A percentile compares a stretch with the other conserved stretches of the same genome.
These are phyloP conservation scores for Tachycineta bicolor DNA, from an alignment of 2,113 vertebrate species.

Conservation along the genomic window DNA sequence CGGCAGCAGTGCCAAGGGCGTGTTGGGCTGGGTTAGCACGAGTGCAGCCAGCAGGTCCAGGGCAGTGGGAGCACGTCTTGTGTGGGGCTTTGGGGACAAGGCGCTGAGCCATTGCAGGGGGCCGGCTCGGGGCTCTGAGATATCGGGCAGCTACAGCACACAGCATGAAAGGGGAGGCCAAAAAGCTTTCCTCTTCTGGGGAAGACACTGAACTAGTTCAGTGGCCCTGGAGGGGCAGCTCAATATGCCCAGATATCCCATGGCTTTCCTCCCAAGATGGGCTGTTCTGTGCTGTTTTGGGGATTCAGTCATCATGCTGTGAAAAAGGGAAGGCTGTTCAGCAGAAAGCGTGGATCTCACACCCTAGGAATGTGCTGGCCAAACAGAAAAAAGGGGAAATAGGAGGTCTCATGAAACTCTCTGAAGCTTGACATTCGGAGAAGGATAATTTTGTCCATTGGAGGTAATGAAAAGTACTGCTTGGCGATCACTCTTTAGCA, in stretches of 20 bases:
- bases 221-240: not conserved
- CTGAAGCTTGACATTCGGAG: not conserved
- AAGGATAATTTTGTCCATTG: not conserved
- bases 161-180: fast-evolving
- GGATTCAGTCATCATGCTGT: not conserved
- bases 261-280: not conserved
- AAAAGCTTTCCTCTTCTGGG: not conserved
- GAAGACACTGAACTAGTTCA: not conserved
- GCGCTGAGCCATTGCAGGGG: fast-evolving
- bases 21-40: fast-evolving
- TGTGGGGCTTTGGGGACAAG: fast-evolving
- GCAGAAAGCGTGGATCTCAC: fast-evolving
- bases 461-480: not conserved
- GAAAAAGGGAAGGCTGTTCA: not conserved
- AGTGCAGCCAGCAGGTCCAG: not conserved
- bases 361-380: not conserved
- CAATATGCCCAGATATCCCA: fast-evolving
- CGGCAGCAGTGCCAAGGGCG: fast-evolving
- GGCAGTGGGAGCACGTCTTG: not conserved
- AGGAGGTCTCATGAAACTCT: not conserved
- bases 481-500: not conserved
- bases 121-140: not conserved
- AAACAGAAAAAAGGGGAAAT: not conserved
- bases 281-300: not conserved
- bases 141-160: fast-evolving